A percentile compares a stretch with the other conserved stretches of the same genome.
phyloP scores from a whole-genome alignment of 2,888 invertebrate species.

The Sicus ferrugineus region DNA sequence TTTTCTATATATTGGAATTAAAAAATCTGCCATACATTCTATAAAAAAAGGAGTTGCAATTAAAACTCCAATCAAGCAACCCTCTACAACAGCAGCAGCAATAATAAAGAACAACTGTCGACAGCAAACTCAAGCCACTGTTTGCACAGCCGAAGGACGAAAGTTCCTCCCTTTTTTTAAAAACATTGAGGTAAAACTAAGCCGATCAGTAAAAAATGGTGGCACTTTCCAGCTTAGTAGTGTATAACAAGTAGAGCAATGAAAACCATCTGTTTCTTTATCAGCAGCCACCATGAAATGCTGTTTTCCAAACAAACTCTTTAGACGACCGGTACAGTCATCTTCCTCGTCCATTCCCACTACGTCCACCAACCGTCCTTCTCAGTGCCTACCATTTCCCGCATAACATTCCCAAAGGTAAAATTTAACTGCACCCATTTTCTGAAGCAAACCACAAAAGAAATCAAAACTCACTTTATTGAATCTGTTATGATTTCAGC shows the following conservation, averaged over 20 bases:
- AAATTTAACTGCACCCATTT: not conserved
- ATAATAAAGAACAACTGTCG: not conserved
- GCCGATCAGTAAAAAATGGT: not conserved
- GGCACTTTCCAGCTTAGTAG: no score
- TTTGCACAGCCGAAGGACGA: slow-evolving; percentile 5
- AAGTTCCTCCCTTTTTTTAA: no score
- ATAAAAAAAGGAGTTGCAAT: no score
- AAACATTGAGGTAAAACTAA: not conserved
- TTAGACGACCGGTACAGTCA: no score
- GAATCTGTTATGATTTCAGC: not conserved
- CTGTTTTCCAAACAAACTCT: no score
- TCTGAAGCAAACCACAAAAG: not conserved
- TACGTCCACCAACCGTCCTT: not conserved
- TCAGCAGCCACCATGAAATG: no score
- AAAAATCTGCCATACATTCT: no score
- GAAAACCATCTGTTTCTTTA: no score
- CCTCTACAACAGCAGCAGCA: no score
- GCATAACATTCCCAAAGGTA: not conserved
- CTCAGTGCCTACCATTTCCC: not conserved
- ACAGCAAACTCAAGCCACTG: not conserved
- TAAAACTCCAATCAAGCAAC: not conserved
- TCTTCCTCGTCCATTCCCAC: no score
- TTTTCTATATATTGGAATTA: no score
- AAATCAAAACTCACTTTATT: not conserved
- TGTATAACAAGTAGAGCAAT: no score